Evolutionary conservation across 2,113 vertebrate species (phyloP).

Genomic region (Fukomys damarensis): DNA sequence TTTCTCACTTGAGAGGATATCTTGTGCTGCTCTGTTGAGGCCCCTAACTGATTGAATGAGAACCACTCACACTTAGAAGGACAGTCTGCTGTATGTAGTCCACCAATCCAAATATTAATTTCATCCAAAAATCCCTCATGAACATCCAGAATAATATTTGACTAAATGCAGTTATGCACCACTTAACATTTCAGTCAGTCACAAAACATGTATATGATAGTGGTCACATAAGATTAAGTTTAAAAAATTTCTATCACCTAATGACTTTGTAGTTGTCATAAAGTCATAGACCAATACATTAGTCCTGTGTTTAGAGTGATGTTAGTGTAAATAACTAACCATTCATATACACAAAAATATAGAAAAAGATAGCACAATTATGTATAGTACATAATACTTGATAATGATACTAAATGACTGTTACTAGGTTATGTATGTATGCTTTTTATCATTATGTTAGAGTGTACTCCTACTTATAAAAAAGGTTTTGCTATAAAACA

Average conservation of each 20-base stretch:
- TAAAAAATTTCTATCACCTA: background rate
- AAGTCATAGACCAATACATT: background rate
- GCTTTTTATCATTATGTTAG: background rate
- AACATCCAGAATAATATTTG: background rate
- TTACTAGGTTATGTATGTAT: background rate
- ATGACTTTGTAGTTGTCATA: no score
- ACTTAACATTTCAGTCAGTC: background rate
- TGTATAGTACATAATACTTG: background rate
- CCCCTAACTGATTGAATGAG: background rate
- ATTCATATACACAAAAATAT: background rate
- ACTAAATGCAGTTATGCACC: background rate
- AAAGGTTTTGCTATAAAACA: no score
- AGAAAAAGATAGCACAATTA: background rate
- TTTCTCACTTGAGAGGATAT: background rate
- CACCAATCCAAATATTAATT: background rate
- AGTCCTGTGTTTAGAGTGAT: background rate
- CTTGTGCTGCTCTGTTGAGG: background rate
- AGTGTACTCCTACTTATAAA: no score
- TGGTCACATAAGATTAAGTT: background rate
- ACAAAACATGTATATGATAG: background rate
- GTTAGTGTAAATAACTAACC: background rate
- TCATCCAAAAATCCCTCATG: background rate
- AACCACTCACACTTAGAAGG: no score
- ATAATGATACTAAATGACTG: no score
- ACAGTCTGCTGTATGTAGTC: background rate